phyloP scores from a whole-genome alignment of 2,888 invertebrate genomes.

The Nymphalis polychloros region DNA sequence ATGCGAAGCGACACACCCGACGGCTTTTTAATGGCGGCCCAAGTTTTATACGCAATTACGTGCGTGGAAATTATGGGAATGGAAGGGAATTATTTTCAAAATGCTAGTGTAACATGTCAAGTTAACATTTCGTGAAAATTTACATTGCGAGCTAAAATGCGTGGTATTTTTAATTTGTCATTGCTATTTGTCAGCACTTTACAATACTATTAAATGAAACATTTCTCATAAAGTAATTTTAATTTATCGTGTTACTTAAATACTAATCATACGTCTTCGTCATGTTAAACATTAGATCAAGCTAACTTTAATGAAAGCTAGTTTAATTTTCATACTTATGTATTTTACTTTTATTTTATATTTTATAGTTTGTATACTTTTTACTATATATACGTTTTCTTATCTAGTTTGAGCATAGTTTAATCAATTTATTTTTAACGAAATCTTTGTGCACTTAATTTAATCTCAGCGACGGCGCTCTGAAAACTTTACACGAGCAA shows the following conservation, averaged over 20 bases:
- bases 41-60: constrained; percentile 38
- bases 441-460: constrained; percentile 19
- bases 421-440: neutral
- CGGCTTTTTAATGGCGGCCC: constrained; percentile 44
- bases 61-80: constrained; percentile 31
- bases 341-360: no score
- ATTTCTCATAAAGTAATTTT: no score
- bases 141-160: neutral
- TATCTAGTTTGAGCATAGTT: neutral
- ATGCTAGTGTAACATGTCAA: constrained; percentile 9
- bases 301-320: no score
- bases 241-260: no score
- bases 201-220: neutral
- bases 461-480: constrained; percentile 45
- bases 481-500: constrained; percentile 53
- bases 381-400: no score
- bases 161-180: constrained; percentile 6
- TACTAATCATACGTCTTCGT: no score
- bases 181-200: neutral
- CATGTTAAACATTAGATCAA: no score
- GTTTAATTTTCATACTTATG: no score
- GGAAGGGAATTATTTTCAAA: constrained; percentile 21
- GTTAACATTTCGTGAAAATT: constrained; percentile 5
- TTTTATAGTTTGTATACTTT: no score
- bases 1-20: constrained; percentile 45